Base-by-base conservation (phyloP, 2,113 vertebrate species). In the Gasterosteus nipponicus region DNA sequence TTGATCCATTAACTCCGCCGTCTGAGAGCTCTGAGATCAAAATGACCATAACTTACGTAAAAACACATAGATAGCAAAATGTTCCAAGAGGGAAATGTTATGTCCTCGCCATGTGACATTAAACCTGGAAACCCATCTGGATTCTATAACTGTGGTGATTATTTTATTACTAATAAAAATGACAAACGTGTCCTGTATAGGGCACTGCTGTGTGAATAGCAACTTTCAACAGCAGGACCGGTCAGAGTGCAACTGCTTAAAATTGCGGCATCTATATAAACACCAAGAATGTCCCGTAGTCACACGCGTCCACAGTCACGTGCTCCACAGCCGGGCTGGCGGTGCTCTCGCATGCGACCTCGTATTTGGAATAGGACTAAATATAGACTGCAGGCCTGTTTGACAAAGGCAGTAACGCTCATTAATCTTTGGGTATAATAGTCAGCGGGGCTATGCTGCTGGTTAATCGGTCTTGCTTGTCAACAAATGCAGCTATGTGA, bases 281-380 rank as follows among this genome's bases (percentile, higher is more conserved):
- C 31, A 19, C 31, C 57, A 19, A 38, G 16, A 3, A 35, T 46
- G 7, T 18, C 35, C 4, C 19, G 8, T 33, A 5, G 19, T 31
- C 26, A 16, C 59, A 59, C 26, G 8, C n/a, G 19, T 29, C 54
- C 73, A 47, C 39, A 39, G n/a, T 15, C 38, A 11, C 16, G 47
- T 2, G 14, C 38, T 47, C 42, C 22, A 26, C 22, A 26, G 22
- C 22, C 22, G 22, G n/a, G 15, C 18, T 33, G 14, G 60, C 59
- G 16, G 64, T 19, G 22, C 15, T 61, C 19, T 19, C 61, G 19
- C 47, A 38, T 62, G 75, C 39, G 1, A n/a, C 57, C 61, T 54
- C 31, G 53, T n/a, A 68, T 72, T 68, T 72, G 51, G 68, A 63
- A 61, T n/a, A 61, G 31, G 44, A 35, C 39, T 51, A 67, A 62